Conservation (phyloP, 2,888 invertebrate species). For the Drepanosiphum platanoidis region DNA sequence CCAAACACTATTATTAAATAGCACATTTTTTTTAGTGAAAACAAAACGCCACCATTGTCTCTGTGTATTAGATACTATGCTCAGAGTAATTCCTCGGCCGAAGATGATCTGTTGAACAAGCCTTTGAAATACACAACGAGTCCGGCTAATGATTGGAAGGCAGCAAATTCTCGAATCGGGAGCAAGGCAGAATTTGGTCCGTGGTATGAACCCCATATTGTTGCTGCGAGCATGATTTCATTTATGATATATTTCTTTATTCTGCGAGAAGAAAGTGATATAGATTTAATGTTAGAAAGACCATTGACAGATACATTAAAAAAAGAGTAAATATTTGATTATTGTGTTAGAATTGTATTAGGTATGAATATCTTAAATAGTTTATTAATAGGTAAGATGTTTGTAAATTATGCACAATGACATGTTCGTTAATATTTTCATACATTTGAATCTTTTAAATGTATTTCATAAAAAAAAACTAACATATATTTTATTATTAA, state of each 20-base stretch:
- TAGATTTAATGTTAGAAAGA: slow-evolving; percentile 10
- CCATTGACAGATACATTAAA: slow-evolving; percentile 24
- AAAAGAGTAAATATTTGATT: neutral
- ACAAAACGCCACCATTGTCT: neutral
- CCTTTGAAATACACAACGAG: slow-evolving; percentile 35
- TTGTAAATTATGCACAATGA: neutral
- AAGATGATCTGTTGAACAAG: slow-evolving; percentile 24
- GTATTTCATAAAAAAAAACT: neutral
- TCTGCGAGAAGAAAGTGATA: slow-evolving; percentile 45
- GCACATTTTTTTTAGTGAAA: neutral
- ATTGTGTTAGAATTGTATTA: slow-evolving; percentile 17
- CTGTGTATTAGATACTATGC: neutral
- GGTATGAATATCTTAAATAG: slow-evolving; percentile 6
- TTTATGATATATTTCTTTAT: slow-evolving; percentile 48
- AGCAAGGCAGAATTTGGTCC: slow-evolving; percentile 49
- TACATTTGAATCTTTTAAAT: neutral
- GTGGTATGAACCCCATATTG: slow-evolving; percentile 44
- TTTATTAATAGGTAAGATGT: neutral
- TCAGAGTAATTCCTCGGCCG: neutral
- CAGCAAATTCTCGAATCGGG: slow-evolving; percentile 27
- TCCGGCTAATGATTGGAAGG: slow-evolving; percentile 39
- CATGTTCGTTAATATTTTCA: neutral
- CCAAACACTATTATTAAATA: neutral
- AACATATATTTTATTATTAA: neutral
- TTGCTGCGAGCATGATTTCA: neutral